Evolutionary conservation across 92 coral and sea anemone genomes (phyloP).

Genomic region (Palythoa heliodiscus): DNA sequence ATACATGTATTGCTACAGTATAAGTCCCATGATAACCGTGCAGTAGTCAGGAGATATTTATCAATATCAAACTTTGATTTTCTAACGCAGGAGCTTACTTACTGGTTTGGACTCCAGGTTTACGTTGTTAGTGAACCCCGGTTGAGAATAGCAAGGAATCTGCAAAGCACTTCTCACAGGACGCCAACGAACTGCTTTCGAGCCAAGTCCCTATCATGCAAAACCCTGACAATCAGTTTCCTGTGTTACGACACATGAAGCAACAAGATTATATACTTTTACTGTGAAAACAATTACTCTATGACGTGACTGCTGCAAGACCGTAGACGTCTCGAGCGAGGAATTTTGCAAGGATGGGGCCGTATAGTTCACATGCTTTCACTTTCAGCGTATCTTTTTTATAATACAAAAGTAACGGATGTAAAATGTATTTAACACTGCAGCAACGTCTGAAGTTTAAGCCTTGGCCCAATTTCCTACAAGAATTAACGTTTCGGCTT

Average conservation of each 20-base stretch:
- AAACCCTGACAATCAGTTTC: conserved; percentile 35
- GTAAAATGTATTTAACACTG: neutral
- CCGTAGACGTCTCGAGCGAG: conserved; percentile 3
- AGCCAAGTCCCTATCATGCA: conserved; percentile 18
- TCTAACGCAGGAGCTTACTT: conserved; percentile 5
- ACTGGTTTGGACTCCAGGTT: conserved; percentile 42
- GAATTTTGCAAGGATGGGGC: neutral
- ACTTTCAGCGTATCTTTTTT: neutral
- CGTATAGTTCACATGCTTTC: neutral
- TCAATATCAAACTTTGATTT: neutral
- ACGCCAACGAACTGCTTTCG: conserved; percentile 1
- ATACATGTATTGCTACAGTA: neutral
- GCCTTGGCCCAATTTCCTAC: neutral
- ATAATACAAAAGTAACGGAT: neutral
- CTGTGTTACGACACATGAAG: conserved; percentile 41
- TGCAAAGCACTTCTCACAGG: neutral
- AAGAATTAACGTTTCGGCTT: conserved; percentile 39
- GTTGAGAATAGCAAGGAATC: neutral
- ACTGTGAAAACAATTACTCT: neutral
- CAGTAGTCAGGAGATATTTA: neutral
- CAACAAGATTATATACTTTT: conserved; percentile 29
- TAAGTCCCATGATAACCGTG: neutral
- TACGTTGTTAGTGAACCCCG: neutral
- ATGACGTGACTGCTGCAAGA: conserved; percentile 28
- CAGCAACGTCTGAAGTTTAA: neutral